phyloP scores from a whole-genome alignment of 2,888 invertebrate species.

The Melieria picta region DNA sequence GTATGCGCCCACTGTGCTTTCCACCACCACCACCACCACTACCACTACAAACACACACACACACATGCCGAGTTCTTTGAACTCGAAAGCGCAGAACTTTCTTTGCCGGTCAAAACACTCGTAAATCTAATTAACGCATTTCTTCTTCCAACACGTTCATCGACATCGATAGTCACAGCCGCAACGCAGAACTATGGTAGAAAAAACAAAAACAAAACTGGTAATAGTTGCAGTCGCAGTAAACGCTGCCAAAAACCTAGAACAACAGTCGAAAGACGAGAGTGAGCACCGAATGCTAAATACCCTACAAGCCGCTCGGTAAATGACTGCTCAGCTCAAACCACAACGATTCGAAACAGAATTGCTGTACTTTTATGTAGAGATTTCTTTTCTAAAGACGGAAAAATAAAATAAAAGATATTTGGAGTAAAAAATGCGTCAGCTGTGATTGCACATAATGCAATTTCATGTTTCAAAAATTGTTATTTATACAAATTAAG shows the following conservation, averaged over 20 bases:
- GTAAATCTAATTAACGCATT: slow-evolving; percentile 43
- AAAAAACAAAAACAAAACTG: neutral
- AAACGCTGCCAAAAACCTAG: neutral
- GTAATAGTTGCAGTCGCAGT: neutral
- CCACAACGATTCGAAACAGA: neutral
- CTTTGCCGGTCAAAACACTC: slow-evolving; percentile 39
- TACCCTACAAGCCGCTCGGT: neutral
- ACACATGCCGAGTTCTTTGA: slow-evolving; percentile 31
- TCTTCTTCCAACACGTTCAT: slow-evolving; percentile 17
- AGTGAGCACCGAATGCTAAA: neutral
- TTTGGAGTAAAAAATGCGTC: no score
- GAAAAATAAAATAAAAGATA: no score
- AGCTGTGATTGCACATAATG: no score
- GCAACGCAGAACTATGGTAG: no score
- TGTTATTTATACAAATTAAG: no score
- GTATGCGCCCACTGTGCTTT: slow-evolving; percentile 38
- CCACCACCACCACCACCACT: neutral
- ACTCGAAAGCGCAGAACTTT: slow-evolving; percentile 38
- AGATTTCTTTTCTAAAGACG: neutral
- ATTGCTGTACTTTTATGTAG: slow-evolving; percentile 2
- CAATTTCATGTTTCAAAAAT: no score
- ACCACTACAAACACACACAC: no score
- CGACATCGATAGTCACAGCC: neutral
- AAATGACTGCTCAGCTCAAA: slow-evolving; percentile 9
- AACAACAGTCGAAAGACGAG: no score